Base-by-base conservation (phyloP, 2,113 vertebrate species). In the Chaetorhynchus papuensis region DNA sequence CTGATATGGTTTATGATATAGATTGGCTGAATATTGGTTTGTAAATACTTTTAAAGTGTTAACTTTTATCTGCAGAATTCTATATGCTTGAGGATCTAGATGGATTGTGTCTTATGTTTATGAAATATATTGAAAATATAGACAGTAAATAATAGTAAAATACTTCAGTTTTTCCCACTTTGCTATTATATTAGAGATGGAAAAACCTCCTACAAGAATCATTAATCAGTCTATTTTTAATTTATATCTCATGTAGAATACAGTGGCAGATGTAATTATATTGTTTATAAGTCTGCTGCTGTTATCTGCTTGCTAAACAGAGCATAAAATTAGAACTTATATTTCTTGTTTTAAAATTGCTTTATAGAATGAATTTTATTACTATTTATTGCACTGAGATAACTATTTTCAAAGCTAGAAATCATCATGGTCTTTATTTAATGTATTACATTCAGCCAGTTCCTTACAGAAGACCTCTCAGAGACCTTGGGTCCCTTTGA, bases 301-400 rank as follows among this genome's bases (percentile, higher is more conserved):
- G 35, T 54, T 54, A 35, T 33, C 61, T 90, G 52, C 35, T 53
- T 66, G 56, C 57, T 85, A 92, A 93, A 82, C 35, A 82, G 74
- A 87, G 52, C 65, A 85, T 88, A 94, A 92, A 93, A 94, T 90
- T 84, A 70, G 77, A 92, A 75, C 4, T 50, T 82, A 15, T 56
- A 69, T 11, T 81, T 93, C 54, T 87, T 84, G 24, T 42, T 78
- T 87, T 63, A 50, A 93, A 87, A 82, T 50, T 82, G 9, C 10
- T 49, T 82, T 68, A 30, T 13, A 66, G 8, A 50, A 70, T 9
- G 6, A 12, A 26, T 60, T 75, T 54, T 57, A 41, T 71, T 84
- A 63, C 7, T 65, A n/a, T 84, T 78, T 78, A 57, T 90, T 66
- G 22, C 7, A n/a, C 14, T 68, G 17, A 70, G 15, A 60, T 35